Percentiles rank a stretch among this genome's conserved stretches.
Evolutionary conservation across 2,797 vertebrate species (phyloP).

Genomic region (Prunella strophiata): DNA sequence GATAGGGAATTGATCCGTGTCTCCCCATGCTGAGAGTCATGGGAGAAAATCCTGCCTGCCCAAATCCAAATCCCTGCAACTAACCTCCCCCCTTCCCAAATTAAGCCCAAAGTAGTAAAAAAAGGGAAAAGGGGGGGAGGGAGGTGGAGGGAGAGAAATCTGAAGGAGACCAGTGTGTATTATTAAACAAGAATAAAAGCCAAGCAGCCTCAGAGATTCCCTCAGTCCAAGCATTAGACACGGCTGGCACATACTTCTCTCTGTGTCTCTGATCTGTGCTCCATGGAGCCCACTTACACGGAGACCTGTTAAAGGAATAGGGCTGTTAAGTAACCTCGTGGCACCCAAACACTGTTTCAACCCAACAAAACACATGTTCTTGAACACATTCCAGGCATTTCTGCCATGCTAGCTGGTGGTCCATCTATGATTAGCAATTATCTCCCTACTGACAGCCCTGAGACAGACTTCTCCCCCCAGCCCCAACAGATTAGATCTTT

Average conservation of each 20-base stretch:
- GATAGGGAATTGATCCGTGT: conserved; percentile 79
- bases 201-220: conserved; percentile 47
- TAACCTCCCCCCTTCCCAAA: conserved; percentile 46
- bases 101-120: conserved; percentile 51
- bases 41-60: conserved; percentile 74
- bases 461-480: background rate
- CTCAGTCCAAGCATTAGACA: conserved; percentile 16
- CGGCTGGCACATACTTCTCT: conserved; percentile 69
- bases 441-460: background rate
- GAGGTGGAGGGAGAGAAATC: background rate
- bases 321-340: conserved; percentile 39
- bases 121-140: rapidly evolving
- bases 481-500: background rate
- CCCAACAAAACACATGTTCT: background rate
- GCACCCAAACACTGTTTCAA: background rate
- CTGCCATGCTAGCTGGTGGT: background rate
- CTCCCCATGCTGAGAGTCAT: conserved; percentile 76
- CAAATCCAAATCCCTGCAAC: conserved; percentile 74
- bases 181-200: background rate
- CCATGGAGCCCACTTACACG: conserved; percentile 73
- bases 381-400: conserved; percentile 12
- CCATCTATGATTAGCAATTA: background rate
- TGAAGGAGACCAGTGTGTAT: background rate
- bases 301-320: conserved; percentile 74
- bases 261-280: conserved; percentile 72